phyloP scores from a whole-genome alignment of 2,888 invertebrate species.

The Crepidodera aurea region DNA sequence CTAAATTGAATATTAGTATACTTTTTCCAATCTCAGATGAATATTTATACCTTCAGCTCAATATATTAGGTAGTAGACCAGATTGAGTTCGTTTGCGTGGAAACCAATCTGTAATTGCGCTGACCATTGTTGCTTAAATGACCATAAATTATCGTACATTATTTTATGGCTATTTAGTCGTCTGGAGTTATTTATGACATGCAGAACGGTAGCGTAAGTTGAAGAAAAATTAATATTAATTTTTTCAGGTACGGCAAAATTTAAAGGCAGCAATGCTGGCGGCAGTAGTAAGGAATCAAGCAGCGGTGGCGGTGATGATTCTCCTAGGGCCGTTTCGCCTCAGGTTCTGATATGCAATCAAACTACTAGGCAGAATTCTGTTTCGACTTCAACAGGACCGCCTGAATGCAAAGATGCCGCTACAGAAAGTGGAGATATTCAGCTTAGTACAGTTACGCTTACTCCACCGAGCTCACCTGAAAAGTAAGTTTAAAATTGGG shows the following conservation, averaged over 20 bases:
- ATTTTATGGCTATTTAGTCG: too few relatives aligned
- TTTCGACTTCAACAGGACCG: constrained; percentile 20
- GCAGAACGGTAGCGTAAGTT: too few relatives aligned
- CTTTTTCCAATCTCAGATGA: too few relatives aligned
- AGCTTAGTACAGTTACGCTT: constrained; percentile 62
- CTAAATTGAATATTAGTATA: too few relatives aligned
- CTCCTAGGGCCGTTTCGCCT: constrained; percentile 56
- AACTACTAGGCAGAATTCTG: constrained; percentile 30
- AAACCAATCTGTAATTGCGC: too few relatives aligned
- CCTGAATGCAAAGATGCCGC: constrained; percentile 52
- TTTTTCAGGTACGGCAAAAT: constrained; percentile 66
- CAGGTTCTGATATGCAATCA: constrained; percentile 41
- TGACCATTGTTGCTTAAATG: too few relatives aligned
- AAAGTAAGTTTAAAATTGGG: constrained; percentile 61
- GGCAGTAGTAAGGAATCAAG: constrained; percentile 48
- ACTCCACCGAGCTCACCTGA: constrained; percentile 71
- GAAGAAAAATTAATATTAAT: too few relatives aligned
- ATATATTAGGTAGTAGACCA: too few relatives aligned
- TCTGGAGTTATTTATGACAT: too few relatives aligned
- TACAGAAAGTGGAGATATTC: constrained; percentile 54
- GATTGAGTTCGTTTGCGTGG: too few relatives aligned
- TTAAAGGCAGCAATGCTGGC: constrained; percentile 52
- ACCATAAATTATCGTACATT: too few relatives aligned
- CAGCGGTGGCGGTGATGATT: constrained; percentile 54
- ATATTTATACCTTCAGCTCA: too few relatives aligned